Evolutionary conservation across 23 tunicate species (phyloP).

Genomic region (Halocynthia roretzi): DNA sequence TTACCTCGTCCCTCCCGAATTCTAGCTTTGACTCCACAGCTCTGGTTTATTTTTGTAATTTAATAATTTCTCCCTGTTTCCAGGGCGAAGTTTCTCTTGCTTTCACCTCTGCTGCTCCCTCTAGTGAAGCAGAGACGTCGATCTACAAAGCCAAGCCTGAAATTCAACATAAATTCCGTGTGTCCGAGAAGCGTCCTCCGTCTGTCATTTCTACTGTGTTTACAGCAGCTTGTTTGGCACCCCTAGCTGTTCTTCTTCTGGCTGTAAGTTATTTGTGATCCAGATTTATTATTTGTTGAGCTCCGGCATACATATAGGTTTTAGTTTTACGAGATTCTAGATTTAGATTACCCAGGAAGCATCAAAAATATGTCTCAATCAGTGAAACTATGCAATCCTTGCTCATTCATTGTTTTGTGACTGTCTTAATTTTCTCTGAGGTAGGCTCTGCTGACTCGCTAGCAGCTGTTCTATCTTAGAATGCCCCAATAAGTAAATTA

Average conservation of each 20-base stretch:
- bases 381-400: not conserved
- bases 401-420: not conserved
- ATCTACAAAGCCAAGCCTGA: conserved; percentile 56
- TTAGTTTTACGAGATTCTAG: no score
- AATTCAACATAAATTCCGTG: conserved; percentile 77
- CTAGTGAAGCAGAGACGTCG: not conserved
- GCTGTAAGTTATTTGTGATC: conserved; percentile 33
- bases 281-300: not conserved
- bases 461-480: no score
- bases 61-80: not conserved
- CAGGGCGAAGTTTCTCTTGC: conserved; percentile 51
- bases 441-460: no score
- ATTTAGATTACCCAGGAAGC: no score
- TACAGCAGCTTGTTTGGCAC: conserved; percentile 73
- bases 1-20: no score
- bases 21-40: no score
- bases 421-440: not conserved
- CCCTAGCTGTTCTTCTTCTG: conserved; percentile 40
- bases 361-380: no score
- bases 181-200: conserved; percentile 83
- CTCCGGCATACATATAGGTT: no score
- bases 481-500: no score
- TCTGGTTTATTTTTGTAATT: no score
- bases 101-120: conserved; percentile 37
- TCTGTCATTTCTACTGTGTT: conserved; percentile 69